Evolutionary conservation across 2,113 vertebrate genomes (phyloP), one percentile per base, ranked within the genome.

Genomic region (Lasiurus borealis): DNA sequence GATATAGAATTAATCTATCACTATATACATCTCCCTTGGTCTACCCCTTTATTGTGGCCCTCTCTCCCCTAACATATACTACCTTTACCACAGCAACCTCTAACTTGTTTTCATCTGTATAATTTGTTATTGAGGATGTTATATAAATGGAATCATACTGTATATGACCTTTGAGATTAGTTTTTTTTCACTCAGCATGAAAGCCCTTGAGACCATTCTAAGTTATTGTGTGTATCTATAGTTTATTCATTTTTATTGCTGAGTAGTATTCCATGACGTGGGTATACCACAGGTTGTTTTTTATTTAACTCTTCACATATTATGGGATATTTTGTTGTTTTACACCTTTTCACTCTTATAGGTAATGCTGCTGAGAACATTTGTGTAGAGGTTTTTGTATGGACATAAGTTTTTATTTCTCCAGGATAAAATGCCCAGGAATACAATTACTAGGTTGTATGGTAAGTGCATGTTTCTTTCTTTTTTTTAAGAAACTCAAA

Each of bases 241-340:
- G n/a, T 85, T 82, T 54, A 68, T 66, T 93, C 36, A 29, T 89
- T 95, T 90, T 82, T 91, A 89, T 85, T 91, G 64, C 36, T 46
- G 5, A 40, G n/a, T 66, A 57, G 27, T 94, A 96, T 21, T 66
- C 29, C 7, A 57, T 84, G 48, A 27, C 72, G 36, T 64, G 14
- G 5, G 16, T 78, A 8, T 69, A n/a, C 31, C 66, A 75, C 3
- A 29, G 64, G 40, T 40, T 88, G 48, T 48, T 50, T 52, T 52
- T 86, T 75, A 54, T 75, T 93, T 78, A 91, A 34, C 27, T 62
- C 1, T 64, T 94, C 76, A 72, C 15, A 23, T 69, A 62, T 48
- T 90, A 8, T 76, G 54, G 64, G 31, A 23, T 89, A 29, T 68
- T 92, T 93, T 92, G 29, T 5, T 91, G 87, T 80, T 95, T 48